Evolutionary conservation across 2,113 vertebrate genomes (phyloP), one percentile per base, ranked within the genome.

Genomic region (Pseudorectes ferrugineus): DNA sequence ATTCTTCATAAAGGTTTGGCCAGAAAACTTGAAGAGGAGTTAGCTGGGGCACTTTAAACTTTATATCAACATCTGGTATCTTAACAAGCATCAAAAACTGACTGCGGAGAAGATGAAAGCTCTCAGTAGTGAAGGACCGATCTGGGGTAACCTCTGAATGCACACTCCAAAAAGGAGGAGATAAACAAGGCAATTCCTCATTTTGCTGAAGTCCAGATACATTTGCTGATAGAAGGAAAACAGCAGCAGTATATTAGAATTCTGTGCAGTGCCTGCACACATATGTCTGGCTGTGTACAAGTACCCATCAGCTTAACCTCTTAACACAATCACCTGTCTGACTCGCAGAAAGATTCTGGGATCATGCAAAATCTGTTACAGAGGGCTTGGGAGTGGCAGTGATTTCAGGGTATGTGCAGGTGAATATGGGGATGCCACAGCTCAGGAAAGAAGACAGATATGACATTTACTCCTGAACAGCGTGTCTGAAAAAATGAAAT

Each of bases 271-370:
- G 19, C n/a, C 35, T 71, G 28, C 67, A 51, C 28, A 14, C 17
- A 4, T n/a, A 29, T 23, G 6, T 58, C 38, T 61, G 40, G 38
- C 38, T 70, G 2, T 8, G 4, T 35, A 58, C 43, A 65, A 73
- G n/a, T 38, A 70, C 55, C 6, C 0, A 40, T 46, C 33, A 61
- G 42, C 10, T 89, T 80, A 80, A 66, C 23, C 5, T 62, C 73
- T 83, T 76, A 31, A 46, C 0, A 0, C 25, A n/a, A n/a, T n/a
- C 14, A 86, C 7, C 25, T n/a, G 12, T 58, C 42, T 4, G 0
- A 14, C 29, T 74, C 3, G 0, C 35, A 46, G 45, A 57, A 76
- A 52, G 9, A 54, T 51, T 65, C 51, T 61, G 55, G 16, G 33
- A 91, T 55, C 0, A 1, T 51, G 28, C 18, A 65, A 62, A 70